These are phyloP conservation scores for Drosophila ironensis DNA, from an alignment of 1,140 invertebrate genomes.

Conservation along the genomic window DNA sequence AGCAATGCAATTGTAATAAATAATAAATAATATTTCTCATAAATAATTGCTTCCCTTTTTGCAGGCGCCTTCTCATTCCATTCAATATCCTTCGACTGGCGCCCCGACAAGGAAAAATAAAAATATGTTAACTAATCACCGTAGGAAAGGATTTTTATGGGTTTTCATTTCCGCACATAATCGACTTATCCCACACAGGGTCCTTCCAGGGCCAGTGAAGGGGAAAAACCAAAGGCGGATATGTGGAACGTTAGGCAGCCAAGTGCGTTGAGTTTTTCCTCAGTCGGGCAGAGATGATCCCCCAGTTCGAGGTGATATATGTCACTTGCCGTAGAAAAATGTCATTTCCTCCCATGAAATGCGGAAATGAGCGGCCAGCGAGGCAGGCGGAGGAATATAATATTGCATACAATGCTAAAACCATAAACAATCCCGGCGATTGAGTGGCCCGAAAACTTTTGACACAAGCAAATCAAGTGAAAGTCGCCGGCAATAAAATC, in stretches of 20 bases:
- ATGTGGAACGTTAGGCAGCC: conserved; percentile 67
- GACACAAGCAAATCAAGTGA: conserved; percentile 73
- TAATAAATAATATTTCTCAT: conserved; percentile 81
- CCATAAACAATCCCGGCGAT: conserved; percentile 52
- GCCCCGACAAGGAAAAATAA: conserved; percentile 41
- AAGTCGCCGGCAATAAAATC: conserved; percentile 66
- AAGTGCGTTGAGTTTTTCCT: not conserved
- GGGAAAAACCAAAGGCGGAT: conserved; percentile 80
- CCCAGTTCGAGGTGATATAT: conserved; percentile 69
- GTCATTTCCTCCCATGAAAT: conserved; percentile 67
- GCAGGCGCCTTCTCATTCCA: not conserved
- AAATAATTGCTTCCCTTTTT: conserved; percentile 79
- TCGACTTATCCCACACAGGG: conserved; percentile 60
- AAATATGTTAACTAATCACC: conserved; percentile 82
- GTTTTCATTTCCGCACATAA: conserved; percentile 81
- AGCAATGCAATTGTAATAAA: conserved; percentile 56
- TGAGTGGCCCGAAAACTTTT: conserved; percentile 50
- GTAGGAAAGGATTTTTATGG: conserved; percentile 82
- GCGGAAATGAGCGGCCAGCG: conserved; percentile 59
- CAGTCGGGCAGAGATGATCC: conserved; percentile 4
- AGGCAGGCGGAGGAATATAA: not conserved
- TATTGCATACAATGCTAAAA: not conserved
- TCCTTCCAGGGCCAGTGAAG: conserved; percentile 56
- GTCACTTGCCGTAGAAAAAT: conserved; percentile 67
- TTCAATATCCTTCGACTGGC: conserved; percentile 7